Evolutionary conservation across 2,888 invertebrate species (phyloP).

Genomic region (Mechanitis messenoides): DNA sequence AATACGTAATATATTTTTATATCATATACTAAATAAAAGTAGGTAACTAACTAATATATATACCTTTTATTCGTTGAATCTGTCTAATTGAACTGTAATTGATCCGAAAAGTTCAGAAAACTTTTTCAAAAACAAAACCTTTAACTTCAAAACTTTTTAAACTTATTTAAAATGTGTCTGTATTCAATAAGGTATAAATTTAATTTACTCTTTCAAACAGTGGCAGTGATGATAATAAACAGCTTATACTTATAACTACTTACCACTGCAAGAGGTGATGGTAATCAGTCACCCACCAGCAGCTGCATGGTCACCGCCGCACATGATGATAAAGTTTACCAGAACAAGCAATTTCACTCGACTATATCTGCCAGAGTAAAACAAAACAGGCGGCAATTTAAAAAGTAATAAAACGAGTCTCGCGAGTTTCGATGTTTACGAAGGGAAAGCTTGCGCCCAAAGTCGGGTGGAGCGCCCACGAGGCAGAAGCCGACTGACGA

Average conservation of each 20-base stretch:
- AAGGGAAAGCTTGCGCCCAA: constrained; percentile 24
- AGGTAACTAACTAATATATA: too few species aligned
- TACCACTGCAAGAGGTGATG: constrained; percentile 55
- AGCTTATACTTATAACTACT: constrained; percentile 35
- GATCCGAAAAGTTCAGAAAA: neutral
- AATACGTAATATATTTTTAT: too few species aligned
- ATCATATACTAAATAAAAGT: too few species aligned
- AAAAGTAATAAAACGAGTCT: constrained; percentile 26
- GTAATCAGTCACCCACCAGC: constrained; percentile 54
- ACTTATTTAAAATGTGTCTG: neutral
- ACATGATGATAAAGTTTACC: constrained; percentile 47
- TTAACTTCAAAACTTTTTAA: constrained; percentile 1
- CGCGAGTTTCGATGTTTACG: constrained; percentile 39
- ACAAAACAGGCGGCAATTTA: constrained; percentile 5
- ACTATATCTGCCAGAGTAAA: constrained; percentile 13
- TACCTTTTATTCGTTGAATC: neutral
- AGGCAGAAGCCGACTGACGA: constrained; percentile 37
- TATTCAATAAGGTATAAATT: neutral
- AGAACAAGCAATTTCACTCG: constrained; percentile 23
- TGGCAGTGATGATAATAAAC: neutral
- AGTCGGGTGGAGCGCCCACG: constrained; percentile 34
- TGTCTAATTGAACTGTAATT: neutral
- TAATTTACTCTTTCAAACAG: neutral
- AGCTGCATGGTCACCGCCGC: constrained; percentile 49
- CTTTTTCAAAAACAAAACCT: neutral